Conservation (phyloP, 2,888 invertebrate species). For the Pyrrhosoma nymphula region DNA sequence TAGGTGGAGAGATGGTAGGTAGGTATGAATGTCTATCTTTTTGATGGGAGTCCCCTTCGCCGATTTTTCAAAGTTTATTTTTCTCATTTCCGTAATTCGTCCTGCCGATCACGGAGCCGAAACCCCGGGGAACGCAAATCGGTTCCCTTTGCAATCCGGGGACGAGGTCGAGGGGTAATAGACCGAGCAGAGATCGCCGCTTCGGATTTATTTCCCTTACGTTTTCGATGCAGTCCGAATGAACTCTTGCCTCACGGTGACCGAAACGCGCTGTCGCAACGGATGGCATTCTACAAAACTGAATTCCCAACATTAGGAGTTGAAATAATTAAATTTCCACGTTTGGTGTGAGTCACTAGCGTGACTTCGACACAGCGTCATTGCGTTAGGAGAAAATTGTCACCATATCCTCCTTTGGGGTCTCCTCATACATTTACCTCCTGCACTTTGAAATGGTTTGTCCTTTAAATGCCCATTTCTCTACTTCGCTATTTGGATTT, state of each 20-base stretch:
- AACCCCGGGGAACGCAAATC: background rate
- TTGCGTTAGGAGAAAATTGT: background rate
- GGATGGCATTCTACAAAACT: background rate
- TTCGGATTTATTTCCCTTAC: background rate
- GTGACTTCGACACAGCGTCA: too few species aligned
- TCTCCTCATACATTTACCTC: background rate
- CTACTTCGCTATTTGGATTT: too few species aligned
- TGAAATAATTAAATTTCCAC: background rate
- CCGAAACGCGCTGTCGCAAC: background rate
- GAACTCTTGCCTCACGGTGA: background rate
- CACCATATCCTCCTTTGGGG: background rate
- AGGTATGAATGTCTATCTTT: background rate
- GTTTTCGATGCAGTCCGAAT: slow-evolving; percentile 8
- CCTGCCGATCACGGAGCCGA: slow-evolving; percentile 18
- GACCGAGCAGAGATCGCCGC: background rate
- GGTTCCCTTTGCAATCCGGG: background rate
- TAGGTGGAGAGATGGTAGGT: background rate
- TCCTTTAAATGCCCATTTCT: too few species aligned
- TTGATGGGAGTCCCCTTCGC: background rate
- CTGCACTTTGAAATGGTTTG: too few species aligned
- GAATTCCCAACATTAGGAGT: background rate
- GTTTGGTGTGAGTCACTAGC: too few species aligned
- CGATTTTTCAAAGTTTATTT: background rate
- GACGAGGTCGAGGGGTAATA: background rate
- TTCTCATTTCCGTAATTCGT: background rate